Evolutionary conservation across 2,888 invertebrate species (phyloP).

Genomic region (Ganaspis brasiliensis): DNA sequence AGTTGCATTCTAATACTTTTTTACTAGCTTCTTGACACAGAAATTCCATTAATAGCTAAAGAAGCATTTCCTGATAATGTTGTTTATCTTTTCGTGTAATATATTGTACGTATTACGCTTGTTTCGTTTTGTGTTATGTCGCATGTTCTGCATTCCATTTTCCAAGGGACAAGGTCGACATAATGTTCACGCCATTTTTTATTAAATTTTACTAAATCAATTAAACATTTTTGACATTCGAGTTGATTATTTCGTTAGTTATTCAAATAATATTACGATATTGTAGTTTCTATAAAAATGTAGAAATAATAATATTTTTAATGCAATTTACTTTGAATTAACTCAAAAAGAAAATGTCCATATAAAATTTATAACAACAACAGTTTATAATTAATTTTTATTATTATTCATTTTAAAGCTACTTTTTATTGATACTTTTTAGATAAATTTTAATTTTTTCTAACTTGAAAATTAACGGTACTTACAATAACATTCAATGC

Average conservation of each 20-base stretch:
- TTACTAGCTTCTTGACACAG: neutral
- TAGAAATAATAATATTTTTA: too few species aligned
- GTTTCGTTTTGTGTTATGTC: slow-evolving; percentile 60
- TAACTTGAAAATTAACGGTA: too few species aligned
- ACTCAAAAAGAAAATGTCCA: too few species aligned
- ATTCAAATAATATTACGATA: too few species aligned
- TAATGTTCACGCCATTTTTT: slow-evolving; percentile 13
- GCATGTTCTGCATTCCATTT: slow-evolving; percentile 58
- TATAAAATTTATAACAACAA: too few species aligned
- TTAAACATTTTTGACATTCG: neutral
- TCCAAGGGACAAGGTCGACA: slow-evolving; percentile 11
- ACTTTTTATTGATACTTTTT: too few species aligned
- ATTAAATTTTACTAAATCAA: neutral
- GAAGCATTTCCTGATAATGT: neutral
- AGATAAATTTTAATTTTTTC: too few species aligned
- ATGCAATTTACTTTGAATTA: too few species aligned
- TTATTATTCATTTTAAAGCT: too few species aligned
- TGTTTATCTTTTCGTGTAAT: slow-evolving; percentile 17
- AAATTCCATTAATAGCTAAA: neutral
- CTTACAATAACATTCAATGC: too few species aligned
- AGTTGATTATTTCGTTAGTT: neutral
- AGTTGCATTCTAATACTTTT: neutral
- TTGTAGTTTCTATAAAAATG: too few species aligned
- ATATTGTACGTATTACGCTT: slow-evolving; percentile 57
- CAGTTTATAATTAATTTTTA: too few species aligned